Evolutionary conservation across 2,797 vertebrate genomes (phyloP), one percentile per base, ranked within the genome.

Genomic region (Chaetodon trifasciatus): DNA sequence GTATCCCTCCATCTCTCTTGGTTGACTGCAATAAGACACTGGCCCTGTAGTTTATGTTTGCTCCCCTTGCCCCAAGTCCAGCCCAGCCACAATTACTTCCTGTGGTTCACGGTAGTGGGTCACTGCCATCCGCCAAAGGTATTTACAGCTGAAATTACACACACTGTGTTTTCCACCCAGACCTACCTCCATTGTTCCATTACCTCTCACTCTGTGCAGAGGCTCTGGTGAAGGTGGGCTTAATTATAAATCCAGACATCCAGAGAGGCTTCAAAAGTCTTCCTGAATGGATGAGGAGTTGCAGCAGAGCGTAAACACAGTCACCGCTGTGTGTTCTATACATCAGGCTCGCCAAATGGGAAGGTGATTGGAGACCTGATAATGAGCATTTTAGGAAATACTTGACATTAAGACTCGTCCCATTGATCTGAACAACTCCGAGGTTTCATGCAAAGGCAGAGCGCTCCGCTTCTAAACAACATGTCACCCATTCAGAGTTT

Each of bases 21-120:
- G 88, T 92, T 88, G 88, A 90, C 85, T 94, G 92, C 91, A 92
- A 90, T 91, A 92, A 93, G 89, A 95, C 92, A 94, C 86, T 92
- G 78, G 84, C 78, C 79, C 90, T 63, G 83, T 84, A 92, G 91
- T 93, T 86, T 90, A 50, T 88, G 85, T 93, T 91, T 88, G 86
- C 89, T 89, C 86, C 77, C 88, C 69, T 83, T 39, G 68, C 78
- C 88, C 88, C 68, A 46, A 88, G 88, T 92, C 89, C 82, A 47
- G 84, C 82, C 70, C 74, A 70, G 87, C 88, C 88, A 87, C 92
- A 92, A 90, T 88, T 86, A 86, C 91, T 91, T 91, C 88, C 91
- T 83, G 79, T 69, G 88, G 92, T 93, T 93, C 92, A 88, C 28
- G 52, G 90, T 69, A 82, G 87, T 65, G 87, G 93, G 93, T 93